Evolutionary conservation across 1,140 invertebrate species (phyloP).

Genomic region (Procambarus virginalis): DNA sequence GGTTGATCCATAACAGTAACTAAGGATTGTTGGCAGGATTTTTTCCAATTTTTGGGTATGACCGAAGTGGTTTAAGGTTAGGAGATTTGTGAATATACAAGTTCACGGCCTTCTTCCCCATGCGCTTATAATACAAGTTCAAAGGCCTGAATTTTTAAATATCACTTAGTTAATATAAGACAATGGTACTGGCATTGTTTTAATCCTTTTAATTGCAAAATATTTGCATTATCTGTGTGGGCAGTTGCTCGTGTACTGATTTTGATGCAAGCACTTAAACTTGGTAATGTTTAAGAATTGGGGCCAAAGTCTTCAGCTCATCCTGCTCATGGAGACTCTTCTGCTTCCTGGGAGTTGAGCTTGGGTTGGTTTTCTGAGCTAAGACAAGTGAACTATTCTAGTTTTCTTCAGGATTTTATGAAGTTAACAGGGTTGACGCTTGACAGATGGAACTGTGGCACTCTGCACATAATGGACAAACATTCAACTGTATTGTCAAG

Average conservation of each 20-base stretch:
- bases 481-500: not conserved
- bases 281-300: conserved; percentile 54
- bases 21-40: conserved; percentile 37
- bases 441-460: not conserved
- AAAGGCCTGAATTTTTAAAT: conserved; percentile 58
- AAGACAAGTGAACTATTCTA: conserved; percentile 29
- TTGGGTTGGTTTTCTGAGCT: conserved; percentile 34
- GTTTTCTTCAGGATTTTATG: conserved; percentile 47
- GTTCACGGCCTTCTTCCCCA: conserved; percentile 53
- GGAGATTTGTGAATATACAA: conserved; percentile 56
- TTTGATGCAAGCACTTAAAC: conserved; percentile 4
- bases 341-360: conserved; percentile 8
- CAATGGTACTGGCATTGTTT: not conserved
- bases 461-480: conserved; percentile 6
- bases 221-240: conserved; percentile 7
- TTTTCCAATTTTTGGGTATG: conserved; percentile 39
- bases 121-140: conserved; percentile 51
- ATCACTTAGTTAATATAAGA: conserved; percentile 27
- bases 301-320: conserved; percentile 52
- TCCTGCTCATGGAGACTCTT: conserved; percentile 14
- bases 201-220: conserved; percentile 19
- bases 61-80: conserved; percentile 50
- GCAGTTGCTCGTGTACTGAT: conserved; percentile 13
- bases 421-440: conserved; percentile 34
- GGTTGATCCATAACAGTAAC: conserved; percentile 24